phyloP scores from a whole-genome alignment of 2,797 vertebrate genomes.

The Threskiornis aethiopicus region DNA sequence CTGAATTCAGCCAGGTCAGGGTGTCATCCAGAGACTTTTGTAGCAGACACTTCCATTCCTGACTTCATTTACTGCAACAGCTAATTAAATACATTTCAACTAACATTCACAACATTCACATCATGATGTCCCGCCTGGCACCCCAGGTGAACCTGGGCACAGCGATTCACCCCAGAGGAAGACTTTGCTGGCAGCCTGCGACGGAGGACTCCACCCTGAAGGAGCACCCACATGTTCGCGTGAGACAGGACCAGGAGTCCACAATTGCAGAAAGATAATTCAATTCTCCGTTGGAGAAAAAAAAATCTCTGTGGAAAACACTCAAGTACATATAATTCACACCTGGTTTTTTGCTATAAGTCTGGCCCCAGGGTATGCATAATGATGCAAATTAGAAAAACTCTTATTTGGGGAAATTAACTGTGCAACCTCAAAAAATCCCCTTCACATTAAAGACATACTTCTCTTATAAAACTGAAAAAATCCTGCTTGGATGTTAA shows the following conservation, averaged over 20 bases:
- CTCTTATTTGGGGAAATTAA: not conserved
- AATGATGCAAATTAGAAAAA: conserved; percentile 28
- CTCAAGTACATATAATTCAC: not conserved
- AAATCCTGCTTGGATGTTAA: not conserved
- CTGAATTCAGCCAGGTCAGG: not conserved
- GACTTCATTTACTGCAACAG: not conserved
- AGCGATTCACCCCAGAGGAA: not conserved
- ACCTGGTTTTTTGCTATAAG: not conserved
- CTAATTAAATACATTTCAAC: not conserved
- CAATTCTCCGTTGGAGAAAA: not conserved
- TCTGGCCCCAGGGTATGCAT: not conserved
- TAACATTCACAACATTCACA: not conserved
- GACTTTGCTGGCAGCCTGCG: not conserved
- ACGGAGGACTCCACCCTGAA: not conserved
- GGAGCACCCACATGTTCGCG: not conserved
- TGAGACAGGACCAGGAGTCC: not conserved
- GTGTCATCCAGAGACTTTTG: not conserved
- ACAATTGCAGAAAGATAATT: not conserved
- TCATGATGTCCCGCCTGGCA: not conserved
- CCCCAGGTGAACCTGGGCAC: not conserved
- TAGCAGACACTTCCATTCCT: not conserved
- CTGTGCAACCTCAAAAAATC: not conserved
- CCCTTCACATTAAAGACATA: not conserved
- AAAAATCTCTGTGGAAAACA: not conserved
- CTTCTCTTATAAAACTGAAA: not conserved